These are phyloP conservation scores for Drosophila nr. perissopoda DNA, from an alignment of 2,888 invertebrate species.

Conservation along the genomic window DNA sequence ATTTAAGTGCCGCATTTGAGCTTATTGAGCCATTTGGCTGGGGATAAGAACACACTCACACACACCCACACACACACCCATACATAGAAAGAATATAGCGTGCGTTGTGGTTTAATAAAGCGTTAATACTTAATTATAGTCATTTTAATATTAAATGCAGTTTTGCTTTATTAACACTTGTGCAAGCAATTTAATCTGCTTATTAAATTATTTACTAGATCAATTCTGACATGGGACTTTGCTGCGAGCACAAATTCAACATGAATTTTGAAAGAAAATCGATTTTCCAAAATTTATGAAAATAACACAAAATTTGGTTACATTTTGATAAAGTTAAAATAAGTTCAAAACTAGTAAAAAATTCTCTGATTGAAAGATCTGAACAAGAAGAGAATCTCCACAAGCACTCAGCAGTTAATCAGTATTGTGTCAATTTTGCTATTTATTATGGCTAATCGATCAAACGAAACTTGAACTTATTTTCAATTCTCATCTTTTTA, in stretches of 20 bases:
- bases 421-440: background rate
- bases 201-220: background rate
- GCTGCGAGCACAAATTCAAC: background rate
- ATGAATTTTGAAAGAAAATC: background rate
- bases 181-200: background rate
- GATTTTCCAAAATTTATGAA: background rate
- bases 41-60: background rate
- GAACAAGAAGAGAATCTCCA: background rate
- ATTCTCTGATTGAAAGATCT: fast-evolving
- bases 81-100: background rate
- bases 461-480: background rate
- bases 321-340: background rate
- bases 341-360: background rate
- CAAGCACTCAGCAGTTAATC: background rate
- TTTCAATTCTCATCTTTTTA: background rate
- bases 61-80: background rate
- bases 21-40: constrained; percentile 48
- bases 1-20: constrained; percentile 41
- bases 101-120: constrained; percentile 13
- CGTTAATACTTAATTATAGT: constrained; percentile 7
- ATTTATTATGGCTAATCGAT: background rate
- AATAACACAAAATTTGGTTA: background rate
- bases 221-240: background rate
- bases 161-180: background rate
- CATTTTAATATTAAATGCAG: constrained; percentile 9